These are phyloP conservation scores for Melieria crassipennis DNA, from an alignment of 2,888 invertebrate genomes.

Conservation along the genomic window DNA sequence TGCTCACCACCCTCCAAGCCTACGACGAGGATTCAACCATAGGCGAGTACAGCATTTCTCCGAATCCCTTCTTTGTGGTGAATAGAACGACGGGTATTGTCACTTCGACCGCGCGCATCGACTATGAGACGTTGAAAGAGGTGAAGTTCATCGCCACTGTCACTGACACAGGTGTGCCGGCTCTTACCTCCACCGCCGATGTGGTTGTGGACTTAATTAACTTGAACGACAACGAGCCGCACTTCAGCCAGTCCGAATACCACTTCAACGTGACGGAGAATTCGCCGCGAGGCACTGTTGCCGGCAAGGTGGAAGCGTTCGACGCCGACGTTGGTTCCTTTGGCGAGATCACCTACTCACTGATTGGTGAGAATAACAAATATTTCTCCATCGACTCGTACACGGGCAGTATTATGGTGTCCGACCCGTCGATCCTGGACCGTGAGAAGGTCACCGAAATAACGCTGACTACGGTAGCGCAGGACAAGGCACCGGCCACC, in stretches of 20 bases:
- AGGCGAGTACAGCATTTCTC: conserved; percentile 73
- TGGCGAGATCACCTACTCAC: conserved; percentile 80
- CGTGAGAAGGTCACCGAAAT: conserved; percentile 78
- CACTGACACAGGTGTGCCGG: conserved; percentile 88
- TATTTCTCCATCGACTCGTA: conserved; percentile 78
- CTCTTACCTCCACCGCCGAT: conserved; percentile 79
- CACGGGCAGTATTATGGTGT: conserved; percentile 81
- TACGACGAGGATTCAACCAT: conserved; percentile 86
- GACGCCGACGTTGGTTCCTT: conserved; percentile 83
- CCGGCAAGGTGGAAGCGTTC: conserved; percentile 77
- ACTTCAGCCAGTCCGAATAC: conserved; percentile 76
- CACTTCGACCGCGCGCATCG: conserved; percentile 79
- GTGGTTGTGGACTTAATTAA: conserved; percentile 82
- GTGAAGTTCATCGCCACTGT: conserved; percentile 84
- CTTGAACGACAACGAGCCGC: conserved; percentile 88
- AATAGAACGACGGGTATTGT: conserved; percentile 83
- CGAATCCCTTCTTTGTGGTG: conserved; percentile 81
- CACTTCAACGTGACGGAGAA: conserved; percentile 81
- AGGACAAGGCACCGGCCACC: conserved; percentile 79
- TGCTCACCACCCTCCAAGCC: conserved; percentile 80
- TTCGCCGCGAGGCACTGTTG: conserved; percentile 75
- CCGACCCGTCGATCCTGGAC: conserved; percentile 78
- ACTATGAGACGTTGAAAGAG: conserved; percentile 82
- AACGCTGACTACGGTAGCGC: conserved; percentile 81
- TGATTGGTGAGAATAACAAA: conserved; percentile 78